Base-by-base conservation (phyloP, 2,113 vertebrate genomes). In the Glaucomys volans region DNA sequence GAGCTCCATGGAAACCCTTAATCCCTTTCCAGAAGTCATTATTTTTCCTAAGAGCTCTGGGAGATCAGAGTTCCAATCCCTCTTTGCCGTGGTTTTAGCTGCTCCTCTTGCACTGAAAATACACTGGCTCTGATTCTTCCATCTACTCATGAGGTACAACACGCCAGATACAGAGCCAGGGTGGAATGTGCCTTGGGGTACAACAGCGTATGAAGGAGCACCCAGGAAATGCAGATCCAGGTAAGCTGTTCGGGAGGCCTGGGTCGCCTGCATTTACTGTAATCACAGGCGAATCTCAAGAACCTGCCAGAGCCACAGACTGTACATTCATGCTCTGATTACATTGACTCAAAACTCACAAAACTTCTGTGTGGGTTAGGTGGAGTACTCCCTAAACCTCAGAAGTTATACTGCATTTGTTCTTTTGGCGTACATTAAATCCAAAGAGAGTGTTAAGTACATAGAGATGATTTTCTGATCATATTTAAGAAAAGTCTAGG, bases 1-100 rank as follows among this genome's bases (percentile, higher is more conserved):
- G 40, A 57, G 44, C 54, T 96, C 90, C 79, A 26, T 22, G 93
- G 74, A 88, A 95, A 82, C n/a, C 54, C 67, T 96, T 95, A 80
- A 90, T 88, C 62, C 54, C 50, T 32, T 96, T 93, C 93, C 96
- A 97, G 91, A 86, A 67, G 54, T 13, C 94, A 85, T 77, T 96
- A 40, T 95, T 97, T 97, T 96, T 77, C 95, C 74, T 90, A 50
- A 50, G 85, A 6, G 24, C 95, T 82, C 88, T 37, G 72, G 88
- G 66, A 93, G 32, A 92, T 64, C 76, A 87, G 67, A 71, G 42
- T 62, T 91, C 82, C 82, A 91, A 32, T 74, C 42, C 59, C 37
- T 82, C 75, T 88, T 57, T 91, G 44, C 74, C 24, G 88, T 66
- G 67, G 35, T 86, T 95, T 94, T 91, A 93, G 69, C 62, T 67